Evolutionary conservation across 2,888 invertebrate genomes (phyloP), one percentile per base, ranked within the genome.

Genomic region (Dynastes tityus): DNA sequence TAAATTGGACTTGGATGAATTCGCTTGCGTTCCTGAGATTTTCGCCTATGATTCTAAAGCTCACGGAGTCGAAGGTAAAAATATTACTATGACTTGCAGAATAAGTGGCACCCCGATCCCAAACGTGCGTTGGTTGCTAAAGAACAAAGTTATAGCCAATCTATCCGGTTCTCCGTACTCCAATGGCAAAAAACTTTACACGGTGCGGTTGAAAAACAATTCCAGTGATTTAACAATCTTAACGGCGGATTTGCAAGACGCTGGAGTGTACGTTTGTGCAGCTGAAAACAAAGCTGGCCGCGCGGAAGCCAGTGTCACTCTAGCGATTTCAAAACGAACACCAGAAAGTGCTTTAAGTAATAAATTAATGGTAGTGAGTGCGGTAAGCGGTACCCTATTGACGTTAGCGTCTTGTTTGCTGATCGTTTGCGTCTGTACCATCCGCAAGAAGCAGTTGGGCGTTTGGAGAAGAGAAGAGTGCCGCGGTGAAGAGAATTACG

Each of bases 211-310:
- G 86, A 91, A 92, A 87, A 92, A 93, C 82, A 92, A 92, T 84
- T 92, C 92, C 76, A 95, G 94, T 86, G 94, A 94, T 88, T 89
- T 96, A 86, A 94, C 94, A 5, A 93, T 95, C 81, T 91, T 93
- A 83, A 91, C 93, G 45, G 93, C 93, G 6, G 95, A 95, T 80
- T 88, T 93, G 81, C 94, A 94, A 88, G 95, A 96, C 87, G 92
- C 94, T 55, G 95, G 95, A 61, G 90, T 92, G 68, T 96, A 95
- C 86, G 92, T 92, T 64, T 96, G 96, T 85, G 91, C 92, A 76
- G 95, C 95, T 0, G 95, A 95, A 87, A 96, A 95, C 86, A 93
- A 94, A 87, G 96, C 96, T 3, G 96, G 95, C 0, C 92, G 91
- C 85, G 93, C 93, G 11, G 94, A 94, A 88, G 93, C 93, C 29